Evolutionary conservation across 2,797 vertebrate genomes (phyloP).

Genomic region (Taenioides sp.): DNA sequence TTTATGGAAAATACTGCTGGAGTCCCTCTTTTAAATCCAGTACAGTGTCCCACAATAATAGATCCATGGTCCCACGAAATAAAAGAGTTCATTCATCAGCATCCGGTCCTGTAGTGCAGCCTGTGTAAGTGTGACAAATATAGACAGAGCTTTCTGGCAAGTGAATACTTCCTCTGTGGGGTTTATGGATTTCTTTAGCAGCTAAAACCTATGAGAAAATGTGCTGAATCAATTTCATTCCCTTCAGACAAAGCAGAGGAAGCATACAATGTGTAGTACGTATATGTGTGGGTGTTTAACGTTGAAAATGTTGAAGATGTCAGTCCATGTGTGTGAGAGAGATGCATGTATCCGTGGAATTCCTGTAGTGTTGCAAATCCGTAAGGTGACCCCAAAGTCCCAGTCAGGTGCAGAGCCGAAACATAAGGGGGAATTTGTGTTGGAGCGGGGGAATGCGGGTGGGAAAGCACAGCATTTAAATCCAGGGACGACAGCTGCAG

Average conservation of each 20-base stretch:
- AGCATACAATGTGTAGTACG: conserved; percentile 44
- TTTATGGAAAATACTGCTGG: conserved; percentile 1
- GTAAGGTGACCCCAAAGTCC: conserved; percentile 75
- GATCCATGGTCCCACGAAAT: not conserved
- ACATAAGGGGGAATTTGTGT: conserved; percentile 74
- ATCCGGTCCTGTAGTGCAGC: conserved; percentile 10
- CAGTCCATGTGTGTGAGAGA: conserved; percentile 19
- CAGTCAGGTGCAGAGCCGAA: conserved; percentile 75
- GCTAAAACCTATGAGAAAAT: conserved; percentile 56
- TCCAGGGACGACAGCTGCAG: conserved; percentile 77
- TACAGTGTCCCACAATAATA: not conserved
- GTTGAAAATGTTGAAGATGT: conserved; percentile 34
- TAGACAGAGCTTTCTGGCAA: conserved; percentile 18
- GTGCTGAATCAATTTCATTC: conserved; percentile 55
- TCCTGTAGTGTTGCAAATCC: conserved; percentile 55
- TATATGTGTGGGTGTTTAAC: conserved; percentile 55
- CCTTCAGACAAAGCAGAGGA: conserved; percentile 50
- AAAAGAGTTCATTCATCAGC: conserved; percentile 18
- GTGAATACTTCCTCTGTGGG: conserved; percentile 21
- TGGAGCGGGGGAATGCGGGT: conserved; percentile 59
- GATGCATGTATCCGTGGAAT: conserved; percentile 55
- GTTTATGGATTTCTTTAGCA: conserved; percentile 30
- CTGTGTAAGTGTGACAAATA: conserved; percentile 15
- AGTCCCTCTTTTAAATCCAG: not conserved
- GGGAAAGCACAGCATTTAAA: conserved; percentile 73